Conservation (phyloP, 2,888 invertebrate species). For the Aporophyla lueneburgensis region DNA sequence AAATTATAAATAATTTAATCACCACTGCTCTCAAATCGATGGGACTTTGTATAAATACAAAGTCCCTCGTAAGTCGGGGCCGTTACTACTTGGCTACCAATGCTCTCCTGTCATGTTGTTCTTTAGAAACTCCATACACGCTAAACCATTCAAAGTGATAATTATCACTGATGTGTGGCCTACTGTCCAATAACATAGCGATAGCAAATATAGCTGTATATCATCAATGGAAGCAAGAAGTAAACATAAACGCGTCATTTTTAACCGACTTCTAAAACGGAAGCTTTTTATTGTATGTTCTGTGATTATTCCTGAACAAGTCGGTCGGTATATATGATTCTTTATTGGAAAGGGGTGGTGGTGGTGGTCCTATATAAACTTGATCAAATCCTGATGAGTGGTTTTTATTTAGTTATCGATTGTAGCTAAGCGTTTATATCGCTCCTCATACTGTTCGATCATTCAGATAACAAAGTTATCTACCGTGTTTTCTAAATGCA, state of each 20-base stretch:
- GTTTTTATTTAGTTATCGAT: not conserved
- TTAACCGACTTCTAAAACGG: not conserved
- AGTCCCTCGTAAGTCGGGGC: no score
- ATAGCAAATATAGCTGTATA: not conserved
- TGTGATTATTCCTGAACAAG: not conserved
- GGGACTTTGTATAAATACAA: no score
- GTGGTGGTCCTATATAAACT: not conserved
- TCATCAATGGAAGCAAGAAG: slow-evolving; percentile 10
- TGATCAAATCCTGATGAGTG: not conserved
- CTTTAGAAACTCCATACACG: not conserved
- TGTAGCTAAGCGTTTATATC: not conserved
- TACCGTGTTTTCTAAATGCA: not conserved
- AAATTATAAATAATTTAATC: no score
- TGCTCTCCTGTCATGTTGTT: not conserved
- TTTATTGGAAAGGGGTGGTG: not conserved
- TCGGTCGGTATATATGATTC: not conserved
- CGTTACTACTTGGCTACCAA: no score
- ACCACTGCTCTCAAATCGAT: no score
- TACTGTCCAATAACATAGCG: not conserved
- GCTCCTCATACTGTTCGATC: not conserved
- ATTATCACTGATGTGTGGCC: not conserved
- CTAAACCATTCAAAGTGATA: not conserved
- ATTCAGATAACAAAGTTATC: not conserved
- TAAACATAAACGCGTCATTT: not conserved
- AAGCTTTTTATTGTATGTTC: not conserved